Evolutionary conservation across 2,113 vertebrate species (phyloP), one percentile per base, ranked within the genome.

Genomic region (Oplegnathus fasciatus): DNA sequence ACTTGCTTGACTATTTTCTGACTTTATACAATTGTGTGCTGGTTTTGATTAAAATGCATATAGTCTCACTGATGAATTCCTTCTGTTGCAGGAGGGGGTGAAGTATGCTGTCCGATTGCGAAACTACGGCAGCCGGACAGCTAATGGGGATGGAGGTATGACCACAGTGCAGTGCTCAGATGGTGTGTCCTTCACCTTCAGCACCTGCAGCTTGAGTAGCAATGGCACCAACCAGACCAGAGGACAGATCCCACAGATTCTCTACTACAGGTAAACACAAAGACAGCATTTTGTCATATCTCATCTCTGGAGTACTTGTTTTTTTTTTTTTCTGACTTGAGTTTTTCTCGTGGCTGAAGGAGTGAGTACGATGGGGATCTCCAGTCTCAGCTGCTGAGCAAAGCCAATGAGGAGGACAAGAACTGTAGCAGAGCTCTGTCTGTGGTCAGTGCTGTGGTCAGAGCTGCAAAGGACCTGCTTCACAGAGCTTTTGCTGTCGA

Each of bases 201-300:
- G 98, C 84, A 99, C 98, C 0, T 99, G 98, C 76, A 99, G 98
- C 89, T 92, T 99, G 91, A 99, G 98, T 91, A 99, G 98, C 90
- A 99, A 99, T n/a, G 98, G 98, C 75, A 99, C 98, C 84, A 99
- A 99, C 87, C 98, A 99, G 94, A 99, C 98, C 1, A 95, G 98
- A 87, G 98, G 98, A 32, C 98, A 99, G 54, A 98, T 99, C 86
- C 98, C 98, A 10, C 98, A 99, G 94, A 97, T 99, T 40, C 97
- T 99, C 17, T 99, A 99, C 93, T 99, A 99, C 94, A 97, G 98
- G 98, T 99, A 77, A 30, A 92, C 32, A 75, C n/a, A 71, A 71
- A 67, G 6, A 17, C 57, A 54, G 11, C 40, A 17, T 34, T 48
- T 69, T 52, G 2, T 52, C 8, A 58, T 24, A 28, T 24, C 2